Conservation (phyloP, 1,140 invertebrate species). For the Drosophila ironensis region DNA sequence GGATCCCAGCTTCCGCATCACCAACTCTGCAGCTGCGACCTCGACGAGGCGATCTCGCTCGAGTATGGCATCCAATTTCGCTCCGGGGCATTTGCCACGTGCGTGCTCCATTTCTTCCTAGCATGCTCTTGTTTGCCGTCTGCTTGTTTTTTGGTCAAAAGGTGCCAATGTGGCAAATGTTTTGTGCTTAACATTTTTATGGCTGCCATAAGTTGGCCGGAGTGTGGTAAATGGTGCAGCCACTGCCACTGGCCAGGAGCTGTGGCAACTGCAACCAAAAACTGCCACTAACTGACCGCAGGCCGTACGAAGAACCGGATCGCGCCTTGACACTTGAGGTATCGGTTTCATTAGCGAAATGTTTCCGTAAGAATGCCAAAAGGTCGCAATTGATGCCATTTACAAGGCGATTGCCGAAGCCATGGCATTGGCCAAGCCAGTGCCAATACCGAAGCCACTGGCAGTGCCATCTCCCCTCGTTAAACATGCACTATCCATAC, state of each 20-base stretch:
- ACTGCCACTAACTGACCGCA: constrained; percentile 34
- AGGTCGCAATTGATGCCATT: constrained; percentile 79
- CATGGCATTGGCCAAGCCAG: neutral
- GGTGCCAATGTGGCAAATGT: constrained; percentile 79
- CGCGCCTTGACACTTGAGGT: constrained; percentile 69
- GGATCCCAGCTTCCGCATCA: constrained; percentile 46
- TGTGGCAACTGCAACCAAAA: neutral
- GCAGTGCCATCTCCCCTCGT: constrained; percentile 8
- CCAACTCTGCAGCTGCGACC: constrained; percentile 52
- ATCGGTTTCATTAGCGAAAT: constrained; percentile 80
- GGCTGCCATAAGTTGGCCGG: constrained; percentile 59
- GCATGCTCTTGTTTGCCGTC: neutral
- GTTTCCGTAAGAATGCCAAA: constrained; percentile 76
- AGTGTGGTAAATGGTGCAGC: constrained; percentile 56
- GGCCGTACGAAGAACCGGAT: constrained; percentile 35
- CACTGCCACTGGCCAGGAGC: constrained; percentile 41
- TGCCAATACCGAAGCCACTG: constrained; percentile 1
- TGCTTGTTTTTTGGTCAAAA: constrained; percentile 40
- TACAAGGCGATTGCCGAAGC: constrained; percentile 57
- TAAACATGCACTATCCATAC: no score
- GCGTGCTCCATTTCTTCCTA: constrained; percentile 66
- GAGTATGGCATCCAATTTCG: constrained; percentile 62
- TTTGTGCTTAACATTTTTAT: constrained; percentile 77
- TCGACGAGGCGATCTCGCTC: neutral
- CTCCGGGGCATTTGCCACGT: constrained; percentile 50